These are phyloP conservation scores for Engraulis encrasicolus DNA, from an alignment of 2,113 vertebrate genomes.

Conservation along the genomic window DNA sequence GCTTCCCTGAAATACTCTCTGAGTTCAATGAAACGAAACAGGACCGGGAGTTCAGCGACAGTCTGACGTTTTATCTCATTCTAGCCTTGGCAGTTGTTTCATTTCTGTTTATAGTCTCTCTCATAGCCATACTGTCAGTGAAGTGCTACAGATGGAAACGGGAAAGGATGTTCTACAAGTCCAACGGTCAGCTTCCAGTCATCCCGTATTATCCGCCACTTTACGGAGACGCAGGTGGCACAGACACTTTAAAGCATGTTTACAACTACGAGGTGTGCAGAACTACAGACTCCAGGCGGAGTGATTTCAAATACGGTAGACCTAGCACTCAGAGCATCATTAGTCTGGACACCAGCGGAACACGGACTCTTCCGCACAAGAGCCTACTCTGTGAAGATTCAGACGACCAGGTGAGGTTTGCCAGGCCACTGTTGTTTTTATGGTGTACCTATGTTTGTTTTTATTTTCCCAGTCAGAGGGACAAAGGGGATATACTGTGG, in stretches of 20 bases:
- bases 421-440: background rate
- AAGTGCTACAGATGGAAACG: conserved; percentile 29
- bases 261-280: conserved; percentile 41
- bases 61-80: conserved; percentile 47
- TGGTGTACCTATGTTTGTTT: background rate
- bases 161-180: conserved; percentile 13
- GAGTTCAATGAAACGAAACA: conserved; percentile 40
- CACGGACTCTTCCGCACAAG: conserved; percentile 28
- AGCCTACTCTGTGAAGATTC: background rate
- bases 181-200: conserved; percentile 34
- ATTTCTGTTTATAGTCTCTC: conserved; percentile 59
- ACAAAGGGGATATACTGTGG: background rate
- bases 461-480: too few species aligned
- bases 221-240: conserved; percentile 38
- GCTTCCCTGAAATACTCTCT: conserved; percentile 54
- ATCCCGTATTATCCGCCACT: conserved; percentile 44
- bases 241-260: conserved; percentile 36
- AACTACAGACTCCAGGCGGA: conserved; percentile 41
- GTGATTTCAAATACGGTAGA: conserved; percentile 34
- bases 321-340: conserved; percentile 44
- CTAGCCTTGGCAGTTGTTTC: conserved; percentile 56
- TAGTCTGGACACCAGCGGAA: conserved; percentile 39
- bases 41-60: background rate
- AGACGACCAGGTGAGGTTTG: conserved; percentile 37
- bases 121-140: conserved; percentile 54